A percentile compares a stretch with the other conserved stretches of the same genome.
Evolutionary conservation across 2,797 vertebrate genomes (phyloP).

Genomic region (Leptoclinus maculatus): DNA sequence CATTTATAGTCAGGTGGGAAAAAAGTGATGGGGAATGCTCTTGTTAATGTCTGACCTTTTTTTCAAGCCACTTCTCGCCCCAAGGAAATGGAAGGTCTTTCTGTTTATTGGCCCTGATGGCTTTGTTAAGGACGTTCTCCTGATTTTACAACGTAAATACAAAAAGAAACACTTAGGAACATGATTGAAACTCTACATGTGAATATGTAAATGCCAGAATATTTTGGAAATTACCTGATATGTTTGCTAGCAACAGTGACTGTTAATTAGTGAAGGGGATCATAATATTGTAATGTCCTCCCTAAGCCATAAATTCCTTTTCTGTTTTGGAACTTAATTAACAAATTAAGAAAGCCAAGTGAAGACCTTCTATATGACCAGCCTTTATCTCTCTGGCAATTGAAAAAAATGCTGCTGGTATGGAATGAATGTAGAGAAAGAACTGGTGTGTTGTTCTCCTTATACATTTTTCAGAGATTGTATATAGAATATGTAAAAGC

Average conservation of each 20-base stretch:
- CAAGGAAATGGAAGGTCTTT: not conserved
- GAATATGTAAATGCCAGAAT: slow-evolving; percentile 32
- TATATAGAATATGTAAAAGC: too few relatives aligned
- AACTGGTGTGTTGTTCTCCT: too few relatives aligned
- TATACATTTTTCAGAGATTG: too few relatives aligned
- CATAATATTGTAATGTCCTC: slow-evolving; percentile 10
- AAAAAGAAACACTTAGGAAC: not conserved
- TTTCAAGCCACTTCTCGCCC: not conserved
- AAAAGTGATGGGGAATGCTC: not conserved
- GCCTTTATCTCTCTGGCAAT: too few relatives aligned
- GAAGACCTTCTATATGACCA: too few relatives aligned
- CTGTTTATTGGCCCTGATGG: not conserved
- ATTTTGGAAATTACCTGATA: slow-evolving; percentile 30
- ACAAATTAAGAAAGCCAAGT: too few relatives aligned
- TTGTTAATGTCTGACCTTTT: not conserved
- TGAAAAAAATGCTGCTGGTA: too few relatives aligned
- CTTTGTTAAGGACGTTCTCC: not conserved
- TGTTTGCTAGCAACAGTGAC: slow-evolving; percentile 38
- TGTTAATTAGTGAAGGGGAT: slow-evolving; percentile 7
- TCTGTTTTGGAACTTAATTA: too few relatives aligned
- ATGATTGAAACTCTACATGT: slow-evolving; percentile 15
- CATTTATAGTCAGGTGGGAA: not conserved
- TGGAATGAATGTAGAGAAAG: too few relatives aligned
- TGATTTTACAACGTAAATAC: not conserved
- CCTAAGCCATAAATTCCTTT: not conserved